phyloP scores from a whole-genome alignment of 2,797 vertebrate genomes.

The Neosilurus mollespiculum region DNA sequence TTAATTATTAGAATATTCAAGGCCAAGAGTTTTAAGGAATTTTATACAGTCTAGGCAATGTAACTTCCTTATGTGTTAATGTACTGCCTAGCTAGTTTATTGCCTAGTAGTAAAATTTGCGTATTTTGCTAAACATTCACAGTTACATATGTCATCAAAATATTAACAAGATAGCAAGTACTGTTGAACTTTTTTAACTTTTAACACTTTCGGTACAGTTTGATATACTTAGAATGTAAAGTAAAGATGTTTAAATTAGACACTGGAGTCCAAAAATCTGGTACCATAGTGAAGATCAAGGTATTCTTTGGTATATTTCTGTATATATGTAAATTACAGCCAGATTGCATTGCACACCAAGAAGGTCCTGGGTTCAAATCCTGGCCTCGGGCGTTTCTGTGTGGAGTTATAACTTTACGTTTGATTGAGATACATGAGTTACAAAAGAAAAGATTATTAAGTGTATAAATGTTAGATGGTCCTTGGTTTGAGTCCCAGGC shows the following conservation, averaged over 20 bases:
- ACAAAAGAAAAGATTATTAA: no score
- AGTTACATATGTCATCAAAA: background rate
- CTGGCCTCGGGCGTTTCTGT: no score
- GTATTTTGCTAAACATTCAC: background rate
- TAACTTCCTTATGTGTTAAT: background rate
- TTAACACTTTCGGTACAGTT: background rate
- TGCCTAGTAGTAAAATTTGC: background rate
- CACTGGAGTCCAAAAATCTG: background rate
- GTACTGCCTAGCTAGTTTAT: background rate
- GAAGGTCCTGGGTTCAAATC: no score
- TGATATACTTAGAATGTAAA: background rate
- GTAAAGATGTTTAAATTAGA: background rate
- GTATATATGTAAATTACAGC: no score
- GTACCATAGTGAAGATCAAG: background rate
- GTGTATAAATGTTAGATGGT: no score
- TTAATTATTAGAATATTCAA: background rate
- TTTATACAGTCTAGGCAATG: background rate
- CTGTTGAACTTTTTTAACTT: background rate
- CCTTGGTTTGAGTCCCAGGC: no score
- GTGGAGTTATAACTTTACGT: no score
- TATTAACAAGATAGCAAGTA: background rate
- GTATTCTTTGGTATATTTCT: background rate
- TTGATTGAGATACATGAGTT: no score
- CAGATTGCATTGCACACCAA: no score
- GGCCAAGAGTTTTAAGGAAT: background rate